Base-by-base conservation (phyloP, 1,140 invertebrate species). In the Pentalonia nigronervosa region DNA sequence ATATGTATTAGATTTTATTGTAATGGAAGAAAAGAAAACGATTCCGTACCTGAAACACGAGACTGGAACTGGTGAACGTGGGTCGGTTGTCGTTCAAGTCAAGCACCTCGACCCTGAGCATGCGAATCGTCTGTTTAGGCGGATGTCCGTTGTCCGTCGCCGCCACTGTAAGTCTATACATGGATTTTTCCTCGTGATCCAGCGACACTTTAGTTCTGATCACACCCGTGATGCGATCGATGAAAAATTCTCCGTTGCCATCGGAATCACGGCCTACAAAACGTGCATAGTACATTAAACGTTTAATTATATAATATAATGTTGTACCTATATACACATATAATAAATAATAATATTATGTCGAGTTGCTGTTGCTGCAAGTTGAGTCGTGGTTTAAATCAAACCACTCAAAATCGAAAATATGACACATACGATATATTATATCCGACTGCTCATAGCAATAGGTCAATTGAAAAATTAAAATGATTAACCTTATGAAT, bases 31-130 rank as follows among this genome's bases (percentile, higher is more conserved):
- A 9, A 36, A 88, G 21, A 88, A 34, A 53, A 88, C 87, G 23
- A 90, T 41, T 94, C 96, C 96, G 96, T 95, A 98, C 97, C 96
- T 97, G 97, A 95, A 98, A 98, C 90, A 97, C 96, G 94, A 99
- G 96, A 95, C 98, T 98, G 92, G 98, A 98, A 94, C 97, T 98
- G 76, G 97, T 98, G 95, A 99, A 99, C 91, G 97, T 98, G 48
- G 98, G 98, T 94, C 98, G 96, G 95, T 98, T 98, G 95, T 99
- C 98, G 95, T 98, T 98, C 83, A 99, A 96, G 95, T 99, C 98
- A 94, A 98, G 95, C 36, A 99, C 98, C 95, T 98, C 97, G 41
- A 99, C 97, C 94, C 98, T 96, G 48, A 98, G 96, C 91, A 97
- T 96, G 91, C 97, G 96, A n/a, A 98, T 96, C 90, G 97, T 97